Conservation (phyloP, 2,888 invertebrate species). For the Branchellion lobata region DNA sequence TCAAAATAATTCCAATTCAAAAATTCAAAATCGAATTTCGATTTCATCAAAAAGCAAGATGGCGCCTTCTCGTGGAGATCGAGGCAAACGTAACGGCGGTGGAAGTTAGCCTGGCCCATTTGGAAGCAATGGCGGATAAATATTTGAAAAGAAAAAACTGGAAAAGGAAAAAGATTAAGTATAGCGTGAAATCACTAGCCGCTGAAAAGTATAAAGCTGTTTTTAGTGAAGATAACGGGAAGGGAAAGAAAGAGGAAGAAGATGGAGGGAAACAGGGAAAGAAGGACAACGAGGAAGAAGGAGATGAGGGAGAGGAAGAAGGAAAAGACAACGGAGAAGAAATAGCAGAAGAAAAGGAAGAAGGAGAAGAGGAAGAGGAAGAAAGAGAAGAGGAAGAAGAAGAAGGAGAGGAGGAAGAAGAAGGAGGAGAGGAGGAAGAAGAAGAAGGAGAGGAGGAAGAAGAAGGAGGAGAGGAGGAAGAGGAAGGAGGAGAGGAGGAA, state of each 20-base stretch:
- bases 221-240: not conserved
- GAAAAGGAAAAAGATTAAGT: no score
- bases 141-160: no score
- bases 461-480: not conserved
- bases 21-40: no score
- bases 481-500: not conserved
- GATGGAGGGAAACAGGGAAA: not conserved
- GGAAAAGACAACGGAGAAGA: not conserved
- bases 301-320: not conserved
- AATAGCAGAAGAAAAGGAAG: not conserved
- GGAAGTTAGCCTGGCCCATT: no score
- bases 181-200: no score
- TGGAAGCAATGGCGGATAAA: no score
- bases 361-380: not conserved
- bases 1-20: no score
- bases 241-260: not conserved
- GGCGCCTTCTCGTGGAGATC: no score
- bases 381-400: not conserved
- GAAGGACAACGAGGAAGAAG: not conserved
- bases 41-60: no score
- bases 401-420: not conserved
- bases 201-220: no score
- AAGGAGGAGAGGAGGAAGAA: not conserved
- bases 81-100: no score
- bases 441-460: slow-evolving; percentile 4